Evolutionary conservation across 2,888 invertebrate species (phyloP).

Genomic region (Spilosoma lubricipeda): DNA sequence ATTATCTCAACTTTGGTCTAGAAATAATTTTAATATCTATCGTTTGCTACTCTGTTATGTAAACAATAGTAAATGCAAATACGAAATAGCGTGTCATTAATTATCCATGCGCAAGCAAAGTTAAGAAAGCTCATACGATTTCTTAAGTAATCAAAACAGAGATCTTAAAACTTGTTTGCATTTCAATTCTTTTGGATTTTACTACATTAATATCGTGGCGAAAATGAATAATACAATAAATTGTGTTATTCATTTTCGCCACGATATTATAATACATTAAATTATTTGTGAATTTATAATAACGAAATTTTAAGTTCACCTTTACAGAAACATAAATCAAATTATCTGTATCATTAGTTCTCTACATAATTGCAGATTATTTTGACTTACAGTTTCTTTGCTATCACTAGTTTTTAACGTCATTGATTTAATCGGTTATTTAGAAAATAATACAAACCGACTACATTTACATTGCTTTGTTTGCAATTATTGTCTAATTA

Average conservation of each 20-base stretch:
- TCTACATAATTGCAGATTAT: background rate
- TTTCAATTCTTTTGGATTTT: conserved; percentile 18
- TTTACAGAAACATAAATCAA: conserved; percentile 10
- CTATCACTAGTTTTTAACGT: background rate
- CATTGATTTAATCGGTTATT: background rate
- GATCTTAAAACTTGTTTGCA: conserved; percentile 12
- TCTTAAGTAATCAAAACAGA: conserved; percentile 29
- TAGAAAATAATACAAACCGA: background rate
- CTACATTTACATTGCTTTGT: background rate
- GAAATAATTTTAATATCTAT: conserved; percentile 11
- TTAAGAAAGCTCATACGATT: conserved; percentile 39
- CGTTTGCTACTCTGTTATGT: conserved; percentile 21
- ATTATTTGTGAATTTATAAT: conserved; percentile 18
- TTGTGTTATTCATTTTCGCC: conserved; percentile 19
- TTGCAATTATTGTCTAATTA: background rate
- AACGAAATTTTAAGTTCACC: conserved; percentile 12
- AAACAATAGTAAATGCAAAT: conserved; percentile 20
- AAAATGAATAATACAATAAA: too few species aligned
- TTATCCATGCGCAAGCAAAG: conserved; percentile 19
- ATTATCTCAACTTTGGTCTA: background rate
- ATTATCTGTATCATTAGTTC: background rate
- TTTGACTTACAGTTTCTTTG: background rate
- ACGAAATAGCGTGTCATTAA: conserved; percentile 28
- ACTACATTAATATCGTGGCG: too few species aligned
- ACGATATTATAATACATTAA: conserved; percentile 16